Percentiles rank a stretch among this genome's conserved stretches.
These are phyloP conservation scores for Narcine bancroftii DNA, from an alignment of 2,113 vertebrate genomes.

Conservation along the genomic window DNA sequence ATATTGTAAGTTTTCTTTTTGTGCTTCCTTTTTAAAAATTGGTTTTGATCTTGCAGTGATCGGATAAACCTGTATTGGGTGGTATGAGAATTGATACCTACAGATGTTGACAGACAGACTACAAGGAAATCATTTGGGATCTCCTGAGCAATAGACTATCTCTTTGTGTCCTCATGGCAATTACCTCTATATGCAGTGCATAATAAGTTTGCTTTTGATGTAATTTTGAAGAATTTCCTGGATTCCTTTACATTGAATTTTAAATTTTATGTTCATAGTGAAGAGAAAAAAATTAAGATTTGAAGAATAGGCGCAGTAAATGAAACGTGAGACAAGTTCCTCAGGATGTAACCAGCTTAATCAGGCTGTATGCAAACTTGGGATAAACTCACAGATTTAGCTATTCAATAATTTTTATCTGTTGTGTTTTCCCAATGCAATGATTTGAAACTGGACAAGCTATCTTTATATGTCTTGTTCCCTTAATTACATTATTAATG, in stretches of 20 bases:
- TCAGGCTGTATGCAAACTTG: neutral
- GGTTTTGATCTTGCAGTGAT: neutral
- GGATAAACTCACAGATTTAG: neutral
- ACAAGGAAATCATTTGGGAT: neutral
- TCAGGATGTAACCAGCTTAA: neutral
- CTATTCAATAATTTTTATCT: neutral
- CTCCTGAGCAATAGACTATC: neutral
- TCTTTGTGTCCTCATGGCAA: neutral
- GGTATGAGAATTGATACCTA: neutral
- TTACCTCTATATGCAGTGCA: neutral
- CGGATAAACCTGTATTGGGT: neutral
- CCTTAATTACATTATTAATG: slow-evolving; percentile 33
- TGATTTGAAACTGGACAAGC: slow-evolving; percentile 18
- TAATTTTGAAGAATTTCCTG: neutral
- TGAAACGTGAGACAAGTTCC: neutral
- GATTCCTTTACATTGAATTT: neutral
- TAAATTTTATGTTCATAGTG: neutral
- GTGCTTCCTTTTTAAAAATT: neutral
- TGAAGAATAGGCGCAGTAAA: neutral
- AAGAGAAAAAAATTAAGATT: neutral
- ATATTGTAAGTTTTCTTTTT: neutral
- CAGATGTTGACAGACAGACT: neutral
- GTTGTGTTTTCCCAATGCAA: neutral
- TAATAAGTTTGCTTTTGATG: too few species aligned
- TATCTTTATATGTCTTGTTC: slow-evolving; percentile 7